Evolutionary conservation across 2,113 vertebrate genomes (phyloP).

Genomic region (Marcusenius ussheri): DNA sequence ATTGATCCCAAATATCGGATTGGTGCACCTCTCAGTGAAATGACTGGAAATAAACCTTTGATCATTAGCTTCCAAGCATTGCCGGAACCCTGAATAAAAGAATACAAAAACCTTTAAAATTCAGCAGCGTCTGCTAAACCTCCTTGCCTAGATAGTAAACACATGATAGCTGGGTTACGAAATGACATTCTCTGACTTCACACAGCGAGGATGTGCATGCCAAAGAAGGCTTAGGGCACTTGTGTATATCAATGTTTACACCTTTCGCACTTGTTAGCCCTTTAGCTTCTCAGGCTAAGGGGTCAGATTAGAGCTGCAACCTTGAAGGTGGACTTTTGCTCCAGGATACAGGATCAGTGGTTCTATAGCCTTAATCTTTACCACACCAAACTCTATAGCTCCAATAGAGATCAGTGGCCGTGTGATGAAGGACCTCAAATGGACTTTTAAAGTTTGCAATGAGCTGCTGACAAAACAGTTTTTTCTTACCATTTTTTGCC

Average conservation of each 20-base stretch:
- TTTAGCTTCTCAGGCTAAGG: not conserved
- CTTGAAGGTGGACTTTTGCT: not conserved
- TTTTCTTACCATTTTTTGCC: not conserved
- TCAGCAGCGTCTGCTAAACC: not conserved
- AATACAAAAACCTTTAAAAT: not conserved
- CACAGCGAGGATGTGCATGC: not conserved
- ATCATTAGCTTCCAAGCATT: not conserved
- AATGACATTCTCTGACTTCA: not conserved
- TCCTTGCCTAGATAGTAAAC: not conserved
- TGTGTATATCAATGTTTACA: not conserved
- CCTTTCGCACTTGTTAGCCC: not conserved
- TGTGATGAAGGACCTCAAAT: not conserved
- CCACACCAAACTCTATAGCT: not conserved
- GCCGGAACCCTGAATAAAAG: not conserved
- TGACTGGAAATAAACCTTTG: not conserved
- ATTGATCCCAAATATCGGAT: not conserved
- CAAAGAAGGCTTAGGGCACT: not conserved
- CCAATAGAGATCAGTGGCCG: not conserved
- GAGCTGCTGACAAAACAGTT: not conserved
- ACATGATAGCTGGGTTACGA: not conserved
- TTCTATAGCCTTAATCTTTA: not conserved
- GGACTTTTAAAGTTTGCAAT: not conserved
- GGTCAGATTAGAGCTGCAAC: not conserved
- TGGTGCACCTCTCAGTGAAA: not conserved
- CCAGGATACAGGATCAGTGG: not conserved